A percentile compares a stretch with the other conserved stretches of the same genome.
phyloP scores from a whole-genome alignment of 2,888 invertebrate species.

The Protophormia terraenovae region DNA sequence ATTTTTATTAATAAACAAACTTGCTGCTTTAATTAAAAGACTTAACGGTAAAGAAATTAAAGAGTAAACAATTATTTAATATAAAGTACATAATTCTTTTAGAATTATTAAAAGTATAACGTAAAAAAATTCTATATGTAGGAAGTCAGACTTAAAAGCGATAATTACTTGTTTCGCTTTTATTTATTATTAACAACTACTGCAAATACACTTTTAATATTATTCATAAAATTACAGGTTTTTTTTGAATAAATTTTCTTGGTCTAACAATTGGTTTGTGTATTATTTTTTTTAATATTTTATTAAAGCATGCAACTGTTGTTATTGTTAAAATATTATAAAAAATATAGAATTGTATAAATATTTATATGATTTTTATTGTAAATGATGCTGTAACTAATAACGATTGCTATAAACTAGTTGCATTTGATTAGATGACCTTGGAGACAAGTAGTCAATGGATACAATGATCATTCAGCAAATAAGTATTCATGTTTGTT shows the following conservation, averaged over 20 bases:
- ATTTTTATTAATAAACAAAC: neutral
- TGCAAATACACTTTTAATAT: no score
- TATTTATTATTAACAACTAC: neutral
- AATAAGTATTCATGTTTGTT: slow-evolving; percentile 32
- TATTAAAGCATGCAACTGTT: slow-evolving; percentile 4
- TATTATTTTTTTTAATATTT: slow-evolving; percentile 20
- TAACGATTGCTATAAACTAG: slow-evolving; percentile 42
- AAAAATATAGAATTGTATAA: neutral
- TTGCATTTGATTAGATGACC: slow-evolving; percentile 57
- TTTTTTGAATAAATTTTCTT: slow-evolving; percentile 37
- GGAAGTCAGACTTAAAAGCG: slow-evolving; percentile 36
- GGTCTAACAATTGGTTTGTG: neutral
- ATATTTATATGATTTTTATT: neutral
- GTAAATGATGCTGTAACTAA: slow-evolving; percentile 7
- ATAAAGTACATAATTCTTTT: neutral
- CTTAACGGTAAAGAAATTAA: slow-evolving; percentile 28
- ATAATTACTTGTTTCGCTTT: slow-evolving; percentile 8
- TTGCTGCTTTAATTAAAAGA: neutral
- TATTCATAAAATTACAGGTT: neutral
- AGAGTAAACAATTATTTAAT: neutral
- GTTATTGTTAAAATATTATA: neutral
- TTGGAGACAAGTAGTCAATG: slow-evolving; percentile 54
- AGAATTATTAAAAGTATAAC: slow-evolving; percentile 1
- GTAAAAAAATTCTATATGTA: no score
- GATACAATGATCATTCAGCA: slow-evolving; percentile 25